phyloP scores from a whole-genome alignment of 2,113 vertebrate genomes.

The Ginglymostoma cirratum region DNA sequence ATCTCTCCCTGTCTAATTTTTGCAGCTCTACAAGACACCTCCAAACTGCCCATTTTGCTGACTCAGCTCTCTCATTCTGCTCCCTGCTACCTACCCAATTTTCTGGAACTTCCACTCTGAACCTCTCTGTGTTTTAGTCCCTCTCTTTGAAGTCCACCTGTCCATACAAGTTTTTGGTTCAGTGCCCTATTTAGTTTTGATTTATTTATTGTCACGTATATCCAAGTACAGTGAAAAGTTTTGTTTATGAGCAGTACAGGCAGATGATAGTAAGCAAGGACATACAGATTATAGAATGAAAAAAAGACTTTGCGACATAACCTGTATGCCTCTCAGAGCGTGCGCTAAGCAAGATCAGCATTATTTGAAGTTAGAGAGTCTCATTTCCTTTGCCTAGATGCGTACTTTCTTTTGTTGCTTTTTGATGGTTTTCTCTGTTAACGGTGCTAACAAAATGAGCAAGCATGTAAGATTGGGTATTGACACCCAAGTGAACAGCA shows the following conservation, averaged over 20 bases:
- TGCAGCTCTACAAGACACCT: not conserved
- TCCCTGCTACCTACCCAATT: not conserved
- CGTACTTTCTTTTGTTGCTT: not conserved
- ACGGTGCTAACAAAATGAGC: not conserved
- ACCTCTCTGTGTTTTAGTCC: not conserved
- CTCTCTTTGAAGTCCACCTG: not conserved
- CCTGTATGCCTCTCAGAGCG: too few relatives aligned
- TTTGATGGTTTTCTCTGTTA: not conserved
- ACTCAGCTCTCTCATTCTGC: not conserved
- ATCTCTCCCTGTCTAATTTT: not conserved
- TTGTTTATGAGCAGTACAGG: too few relatives aligned
- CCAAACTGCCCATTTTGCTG: too few relatives aligned
- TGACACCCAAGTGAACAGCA: not conserved
- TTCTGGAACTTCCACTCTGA: not conserved
- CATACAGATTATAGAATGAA: too few relatives aligned
- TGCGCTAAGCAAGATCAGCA: too few relatives aligned
- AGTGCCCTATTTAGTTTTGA: too few relatives aligned
- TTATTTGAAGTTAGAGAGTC: too few relatives aligned
- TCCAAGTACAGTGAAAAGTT: too few relatives aligned
- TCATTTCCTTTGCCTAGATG: not conserved
- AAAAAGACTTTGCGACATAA: too few relatives aligned
- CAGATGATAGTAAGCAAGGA: too few relatives aligned
- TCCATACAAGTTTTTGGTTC: not conserved
- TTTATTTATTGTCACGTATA: too few relatives aligned
- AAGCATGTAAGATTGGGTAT: not conserved